These are phyloP conservation scores for Microctenopoma stevenorrisi DNA, from an alignment of 2,797 vertebrate genomes.

Conservation along the genomic window DNA sequence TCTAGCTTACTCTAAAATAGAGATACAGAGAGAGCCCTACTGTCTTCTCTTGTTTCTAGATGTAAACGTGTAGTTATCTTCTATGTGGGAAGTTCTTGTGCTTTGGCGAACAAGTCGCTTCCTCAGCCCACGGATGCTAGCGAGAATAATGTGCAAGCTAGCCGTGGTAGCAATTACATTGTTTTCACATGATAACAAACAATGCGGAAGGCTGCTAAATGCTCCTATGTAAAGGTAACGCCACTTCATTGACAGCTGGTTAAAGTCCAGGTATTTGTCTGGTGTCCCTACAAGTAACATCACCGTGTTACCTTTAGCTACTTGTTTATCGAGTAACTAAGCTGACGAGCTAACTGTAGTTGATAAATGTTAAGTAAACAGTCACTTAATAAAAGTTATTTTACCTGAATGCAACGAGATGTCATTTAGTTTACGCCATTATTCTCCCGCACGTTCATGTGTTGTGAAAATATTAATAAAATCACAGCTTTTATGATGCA, in stretches of 20 bases:
- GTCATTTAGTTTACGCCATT: slow-evolving; percentile 35
- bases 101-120: neutral
- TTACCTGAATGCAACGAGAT: slow-evolving; percentile 52
- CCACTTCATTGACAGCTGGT: neutral
- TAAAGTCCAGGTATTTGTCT: neutral
- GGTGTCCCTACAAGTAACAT: neutral
- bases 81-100: neutral
- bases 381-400: slow-evolving; percentile 2
- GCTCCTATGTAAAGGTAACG: neutral
- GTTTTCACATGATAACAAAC: neutral
- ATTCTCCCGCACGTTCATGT: neutral
- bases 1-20: neutral
- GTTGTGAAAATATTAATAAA: slow-evolving; percentile 32
- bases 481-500: slow-evolving; percentile 27
- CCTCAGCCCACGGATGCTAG: slow-evolving; percentile 1
- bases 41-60: neutral
- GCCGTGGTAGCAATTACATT: neutral
- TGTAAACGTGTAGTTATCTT: neutral
- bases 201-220: neutral
- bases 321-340: slow-evolving; percentile 28
- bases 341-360: slow-evolving; percentile 45
- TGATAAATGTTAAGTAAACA: slow-evolving; percentile 33
- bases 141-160: slow-evolving; percentile 17
- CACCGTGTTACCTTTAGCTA: slow-evolving; percentile 15
- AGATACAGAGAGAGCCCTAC: neutral